phyloP scores from a whole-genome alignment of 2,888 invertebrate genomes.

The Agrotis segetum region DNA sequence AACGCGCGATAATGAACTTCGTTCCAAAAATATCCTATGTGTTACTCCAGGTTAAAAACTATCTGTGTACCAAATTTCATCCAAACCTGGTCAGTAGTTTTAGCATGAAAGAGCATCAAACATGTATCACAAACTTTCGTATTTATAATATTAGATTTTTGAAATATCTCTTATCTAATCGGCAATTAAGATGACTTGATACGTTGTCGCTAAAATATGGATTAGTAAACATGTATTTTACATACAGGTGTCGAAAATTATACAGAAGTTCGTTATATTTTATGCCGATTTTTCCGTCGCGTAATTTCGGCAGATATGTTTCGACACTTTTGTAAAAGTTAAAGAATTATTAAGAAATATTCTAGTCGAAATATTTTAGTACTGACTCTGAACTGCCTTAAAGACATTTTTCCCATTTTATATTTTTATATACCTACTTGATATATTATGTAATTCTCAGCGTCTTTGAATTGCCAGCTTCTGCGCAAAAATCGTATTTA shows the following conservation, averaged over 20 bases:
- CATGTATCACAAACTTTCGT: constrained; percentile 19
- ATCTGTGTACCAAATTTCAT: too few species aligned
- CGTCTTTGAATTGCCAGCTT: too few species aligned
- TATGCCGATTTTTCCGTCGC: background rate
- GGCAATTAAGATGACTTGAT: background rate
- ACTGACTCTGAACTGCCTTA: background rate
- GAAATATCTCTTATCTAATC: constrained; percentile 2
- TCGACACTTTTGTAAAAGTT: background rate
- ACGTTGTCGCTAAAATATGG: constrained; percentile 4
- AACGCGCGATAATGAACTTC: too few species aligned
- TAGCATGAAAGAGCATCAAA: too few species aligned
- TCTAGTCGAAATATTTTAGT: background rate
- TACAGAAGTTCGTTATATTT: background rate
- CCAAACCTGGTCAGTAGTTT: too few species aligned
- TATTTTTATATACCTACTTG: too few species aligned
- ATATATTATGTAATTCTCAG: background rate
- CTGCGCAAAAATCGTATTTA: too few species aligned
- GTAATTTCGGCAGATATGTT: background rate
- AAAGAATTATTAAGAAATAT: background rate
- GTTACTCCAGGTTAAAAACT: too few species aligned
- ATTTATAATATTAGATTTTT: background rate
- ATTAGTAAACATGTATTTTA: background rate
- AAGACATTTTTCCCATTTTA: too few species aligned
- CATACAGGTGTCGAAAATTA: background rate
- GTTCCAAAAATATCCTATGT: too few species aligned